Base-by-base conservation (phyloP, 2,797 vertebrate genomes). In the Typhlichthys subterraneus region DNA sequence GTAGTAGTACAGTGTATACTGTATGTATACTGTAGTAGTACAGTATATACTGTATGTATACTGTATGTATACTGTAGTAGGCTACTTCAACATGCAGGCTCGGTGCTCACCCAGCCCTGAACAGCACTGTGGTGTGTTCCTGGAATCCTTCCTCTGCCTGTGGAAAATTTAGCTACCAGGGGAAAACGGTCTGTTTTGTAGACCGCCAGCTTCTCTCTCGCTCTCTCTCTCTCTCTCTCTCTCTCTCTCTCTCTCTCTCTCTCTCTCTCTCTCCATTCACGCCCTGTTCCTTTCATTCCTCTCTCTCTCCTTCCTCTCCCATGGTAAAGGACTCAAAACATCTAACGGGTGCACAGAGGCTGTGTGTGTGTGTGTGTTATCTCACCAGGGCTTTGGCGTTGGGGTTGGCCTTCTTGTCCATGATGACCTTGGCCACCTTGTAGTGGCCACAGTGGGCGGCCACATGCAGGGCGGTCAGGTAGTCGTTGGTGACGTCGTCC, bases 361-460 rank as follows among this genome's bases (percentile, higher is more conserved):
- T 38, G 33, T 38, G 33, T 38, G 33, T 38, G 33, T 38, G 33
- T 38, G 33, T 38, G 33, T 38, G 33, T 38, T 38, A 38, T 38
- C 95, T 94, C 76, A 99, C 97, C 95, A 99, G 89, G 50, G 97
- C 97, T 90, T 98, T 98, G 91, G 96, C 97, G 47, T 99, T 99
- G 72, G 97, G 97, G 77, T 98, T 98, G 15, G 96, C 96, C 82
- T 96, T 98, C 90, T 98, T 98, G 87, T 99, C 97, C 90, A 99
- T 88, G 64, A 99, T 95, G 84, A 99, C 96, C 91, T 98, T 98
- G 19, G 97, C 97, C 31, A 98, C 97, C 88, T 98, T 98, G 92
- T 98, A 98, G 84, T 99, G 97, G 17, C 97, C 96, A 3, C 97
- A 99, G 91, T 99, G 97, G 38, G 97, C 97, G 0, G 97, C 97